Conservation (phyloP, 2,797 vertebrate species). For the Gallinago stenura region DNA sequence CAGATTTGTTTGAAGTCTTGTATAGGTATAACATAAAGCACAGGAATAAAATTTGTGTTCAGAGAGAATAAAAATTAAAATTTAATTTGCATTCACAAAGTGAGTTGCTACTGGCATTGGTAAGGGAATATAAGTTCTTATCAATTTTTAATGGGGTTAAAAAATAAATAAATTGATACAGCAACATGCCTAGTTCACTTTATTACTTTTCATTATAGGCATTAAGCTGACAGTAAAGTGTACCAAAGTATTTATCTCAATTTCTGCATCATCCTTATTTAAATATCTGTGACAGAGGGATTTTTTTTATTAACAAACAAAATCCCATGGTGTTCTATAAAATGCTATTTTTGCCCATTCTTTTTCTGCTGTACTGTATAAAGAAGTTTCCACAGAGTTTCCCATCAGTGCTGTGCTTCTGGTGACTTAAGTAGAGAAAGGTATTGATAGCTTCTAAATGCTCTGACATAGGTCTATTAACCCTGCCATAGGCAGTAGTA, state of each 20-base stretch:
- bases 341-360: background rate
- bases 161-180: background rate
- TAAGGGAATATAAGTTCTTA: background rate
- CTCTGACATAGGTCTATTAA: background rate
- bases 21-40: background rate
- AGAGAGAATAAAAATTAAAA: background rate
- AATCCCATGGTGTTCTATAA: background rate
- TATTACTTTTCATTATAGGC: background rate
- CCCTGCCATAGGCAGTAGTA: background rate
- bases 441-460: background rate
- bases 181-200: background rate
- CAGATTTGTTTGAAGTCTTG: background rate
- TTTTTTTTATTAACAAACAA: background rate
- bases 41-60: background rate
- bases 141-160: background rate
- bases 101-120: background rate
- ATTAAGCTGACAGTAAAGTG: background rate
- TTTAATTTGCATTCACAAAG: constrained; percentile 20
- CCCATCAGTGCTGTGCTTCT: background rate
- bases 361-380: background rate
- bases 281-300: background rate
- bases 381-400: background rate
- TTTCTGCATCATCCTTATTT: background rate
- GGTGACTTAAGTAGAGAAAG: background rate
- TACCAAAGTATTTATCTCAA: background rate